These are phyloP conservation scores for Orius laevigatus DNA, from an alignment of 1,140 invertebrate species.

Conservation along the genomic window DNA sequence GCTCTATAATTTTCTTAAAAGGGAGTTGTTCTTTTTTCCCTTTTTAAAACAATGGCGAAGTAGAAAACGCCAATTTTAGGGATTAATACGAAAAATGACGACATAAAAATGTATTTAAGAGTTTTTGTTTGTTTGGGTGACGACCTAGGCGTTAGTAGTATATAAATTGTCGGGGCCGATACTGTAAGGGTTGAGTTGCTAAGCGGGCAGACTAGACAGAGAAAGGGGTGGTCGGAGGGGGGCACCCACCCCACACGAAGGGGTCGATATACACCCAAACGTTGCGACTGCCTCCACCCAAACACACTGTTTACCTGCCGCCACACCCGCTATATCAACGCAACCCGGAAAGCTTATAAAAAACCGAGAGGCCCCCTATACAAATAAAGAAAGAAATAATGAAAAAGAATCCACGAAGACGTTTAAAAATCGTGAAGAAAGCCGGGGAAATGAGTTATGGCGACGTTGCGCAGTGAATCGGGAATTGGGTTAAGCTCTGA, in stretches of 20 bases:
- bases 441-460: too few relatives aligned
- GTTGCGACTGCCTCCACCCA: constrained; percentile 2
- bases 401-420: too few relatives aligned
- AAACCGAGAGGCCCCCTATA: neutral
- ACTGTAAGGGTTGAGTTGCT: constrained; percentile 7
- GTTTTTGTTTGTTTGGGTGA: neutral
- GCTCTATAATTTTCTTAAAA: too few relatives aligned
- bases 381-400: neutral
- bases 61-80: neutral
- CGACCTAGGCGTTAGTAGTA: neutral
- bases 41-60: neutral
- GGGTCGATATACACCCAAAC: constrained; percentile 13
- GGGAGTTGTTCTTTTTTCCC: too few relatives aligned
- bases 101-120: neutral
- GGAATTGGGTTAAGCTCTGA: too few relatives aligned
- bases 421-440: too few relatives aligned
- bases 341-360: neutral
- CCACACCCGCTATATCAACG: neutral
- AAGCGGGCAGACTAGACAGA: constrained; percentile 4
- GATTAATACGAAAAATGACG: neutral
- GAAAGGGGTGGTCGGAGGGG: constrained; percentile 2
- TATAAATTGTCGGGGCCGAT: neutral
- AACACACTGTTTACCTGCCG: neutral
- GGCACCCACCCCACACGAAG: neutral
- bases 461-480: too few relatives aligned